Evolutionary conservation across 1,140 invertebrate genomes (phyloP).

Genomic region (Leptinotarsa texana): DNA sequence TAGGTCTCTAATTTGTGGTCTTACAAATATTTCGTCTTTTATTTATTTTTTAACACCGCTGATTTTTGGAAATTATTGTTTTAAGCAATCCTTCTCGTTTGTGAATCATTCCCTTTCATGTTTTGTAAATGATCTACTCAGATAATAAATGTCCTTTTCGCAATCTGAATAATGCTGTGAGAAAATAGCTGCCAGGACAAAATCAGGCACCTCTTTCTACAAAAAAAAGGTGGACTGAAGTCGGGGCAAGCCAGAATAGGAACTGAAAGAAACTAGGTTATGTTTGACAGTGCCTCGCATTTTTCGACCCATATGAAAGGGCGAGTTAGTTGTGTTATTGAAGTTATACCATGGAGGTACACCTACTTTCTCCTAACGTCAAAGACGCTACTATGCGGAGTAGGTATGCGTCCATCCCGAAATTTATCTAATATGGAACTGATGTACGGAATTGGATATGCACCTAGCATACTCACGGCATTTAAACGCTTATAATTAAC

Average conservation of each 20-base stretch:
- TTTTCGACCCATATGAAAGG: not conserved
- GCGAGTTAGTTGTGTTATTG: not conserved
- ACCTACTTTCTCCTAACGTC: conserved; percentile 55
- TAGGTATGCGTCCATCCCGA: conserved; percentile 34
- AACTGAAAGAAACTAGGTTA: not conserved
- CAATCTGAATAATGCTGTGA: not conserved
- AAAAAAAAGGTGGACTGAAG: not conserved
- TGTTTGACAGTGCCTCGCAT: not conserved
- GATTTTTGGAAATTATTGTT: no score
- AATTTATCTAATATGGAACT: conserved; percentile 38
- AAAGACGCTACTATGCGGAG: not conserved
- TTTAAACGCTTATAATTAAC: conserved; percentile 28
- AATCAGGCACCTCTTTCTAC: not conserved
- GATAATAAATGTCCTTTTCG: not conserved
- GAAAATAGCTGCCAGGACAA: not conserved
- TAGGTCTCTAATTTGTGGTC: no score
- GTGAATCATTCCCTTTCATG: not conserved
- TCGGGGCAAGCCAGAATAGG: not conserved
- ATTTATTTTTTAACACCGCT: no score
- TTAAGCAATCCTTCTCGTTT: not conserved
- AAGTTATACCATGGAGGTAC: conserved; percentile 50
- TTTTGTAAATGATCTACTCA: not conserved
- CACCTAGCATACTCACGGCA: conserved; percentile 34
- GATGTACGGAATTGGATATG: conserved; percentile 31
- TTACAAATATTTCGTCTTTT: no score